Conservation (phyloP, 1,140 invertebrate genomes). For the Ips typographus region DNA sequence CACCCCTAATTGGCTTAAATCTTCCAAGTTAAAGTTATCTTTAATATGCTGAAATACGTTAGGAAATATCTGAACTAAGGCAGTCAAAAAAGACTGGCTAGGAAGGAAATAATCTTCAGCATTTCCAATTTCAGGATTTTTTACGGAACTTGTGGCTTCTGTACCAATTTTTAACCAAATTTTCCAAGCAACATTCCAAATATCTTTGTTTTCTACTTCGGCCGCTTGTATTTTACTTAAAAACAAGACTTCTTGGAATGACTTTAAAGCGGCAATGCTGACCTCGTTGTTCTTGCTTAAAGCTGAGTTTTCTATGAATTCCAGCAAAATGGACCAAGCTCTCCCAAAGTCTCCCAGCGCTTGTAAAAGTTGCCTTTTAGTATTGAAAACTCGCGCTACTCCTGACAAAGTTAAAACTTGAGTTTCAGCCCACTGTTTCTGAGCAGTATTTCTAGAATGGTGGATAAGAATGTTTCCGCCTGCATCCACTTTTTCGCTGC, state of each 20-base stretch:
- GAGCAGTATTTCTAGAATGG: conserved; percentile 97
- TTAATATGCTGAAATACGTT: conserved; percentile 89
- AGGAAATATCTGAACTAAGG: conserved; percentile 92
- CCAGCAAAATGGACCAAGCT: conserved; percentile 89
- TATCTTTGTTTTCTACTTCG: conserved; percentile 57
- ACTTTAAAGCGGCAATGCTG: conserved; percentile 91
- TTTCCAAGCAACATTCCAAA: conserved; percentile 81
- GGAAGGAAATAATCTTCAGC: conserved; percentile 68
- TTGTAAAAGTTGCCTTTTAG: conserved; percentile 82
- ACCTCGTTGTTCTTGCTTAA: conserved; percentile 91
- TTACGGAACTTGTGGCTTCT: conserved; percentile 71
- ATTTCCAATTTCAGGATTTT: conserved; percentile 52
- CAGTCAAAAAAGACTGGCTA: conserved; percentile 88
- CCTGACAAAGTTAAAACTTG: conserved; percentile 64
- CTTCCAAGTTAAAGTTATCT: conserved; percentile 69
- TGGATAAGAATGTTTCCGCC: conserved; percentile 96
- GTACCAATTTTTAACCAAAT: conserved; percentile 85
- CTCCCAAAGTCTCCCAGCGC: conserved; percentile 87
- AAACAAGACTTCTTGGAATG: conserved; percentile 91
- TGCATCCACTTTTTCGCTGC: conserved; percentile 89
- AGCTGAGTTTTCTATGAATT: conserved; percentile 92
- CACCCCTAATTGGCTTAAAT: conserved; percentile 77
- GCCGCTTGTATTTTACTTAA: conserved; percentile 54
- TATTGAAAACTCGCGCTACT: conserved; percentile 77
- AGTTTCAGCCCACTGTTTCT: conserved; percentile 99